Base-by-base conservation (phyloP, 2,888 invertebrate species). In the Pristionchus mayeri region DNA sequence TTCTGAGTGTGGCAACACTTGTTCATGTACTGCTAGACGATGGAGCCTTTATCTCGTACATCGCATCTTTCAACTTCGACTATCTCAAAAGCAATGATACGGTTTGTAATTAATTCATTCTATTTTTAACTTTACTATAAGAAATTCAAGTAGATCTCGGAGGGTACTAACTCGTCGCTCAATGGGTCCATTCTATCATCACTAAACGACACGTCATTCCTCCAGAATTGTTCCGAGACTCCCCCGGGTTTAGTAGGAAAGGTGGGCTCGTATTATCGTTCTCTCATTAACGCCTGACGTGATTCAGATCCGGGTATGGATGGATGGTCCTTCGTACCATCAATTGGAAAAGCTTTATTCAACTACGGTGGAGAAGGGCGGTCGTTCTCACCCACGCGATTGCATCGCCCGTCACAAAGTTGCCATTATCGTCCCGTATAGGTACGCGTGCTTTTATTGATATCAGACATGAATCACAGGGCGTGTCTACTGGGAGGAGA, bases 401-500 rank as follows among this genome's bases (percentile, higher is more conserved):
- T 93, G 93, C 84, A 57, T 84, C 40, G 87, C 97, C n/a, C 94
- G 96, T 88, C 95, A 96, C 93, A 90, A 86, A 85, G 88, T 89
- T 11, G 98, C 98, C 89, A 95, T 99, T 88, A 95, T 98, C 87
- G 95, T 99, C 90, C 98, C 98, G 85, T 99, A 96, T 94, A 90
- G 80, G 80, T 80, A 13, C 11, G 24, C n/a, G n/a, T n/a, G n/a
- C n/a, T n/a, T n/a, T n/a, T n/a, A n/a, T n/a, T n/a, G n/a, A n/a
- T n/a, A n/a, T n/a, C n/a, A n/a, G n/a, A n/a, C n/a, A n/a, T n/a
- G n/a, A n/a, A n/a, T n/a, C n/a, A n/a, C n/a, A n/a, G n/a, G n/a
- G n/a, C n/a, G n/a, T n/a, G n/a, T n/a, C n/a, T n/a, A n/a, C n/a
- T n/a, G n/a, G n/a, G n/a, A n/a, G n/a, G n/a, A n/a, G n/a, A n/a